Percentiles rank a stretch among this genome's conserved stretches.
phyloP scores from a whole-genome alignment of 1,140 invertebrate genomes.

The Melipona quadrifasciata region DNA sequence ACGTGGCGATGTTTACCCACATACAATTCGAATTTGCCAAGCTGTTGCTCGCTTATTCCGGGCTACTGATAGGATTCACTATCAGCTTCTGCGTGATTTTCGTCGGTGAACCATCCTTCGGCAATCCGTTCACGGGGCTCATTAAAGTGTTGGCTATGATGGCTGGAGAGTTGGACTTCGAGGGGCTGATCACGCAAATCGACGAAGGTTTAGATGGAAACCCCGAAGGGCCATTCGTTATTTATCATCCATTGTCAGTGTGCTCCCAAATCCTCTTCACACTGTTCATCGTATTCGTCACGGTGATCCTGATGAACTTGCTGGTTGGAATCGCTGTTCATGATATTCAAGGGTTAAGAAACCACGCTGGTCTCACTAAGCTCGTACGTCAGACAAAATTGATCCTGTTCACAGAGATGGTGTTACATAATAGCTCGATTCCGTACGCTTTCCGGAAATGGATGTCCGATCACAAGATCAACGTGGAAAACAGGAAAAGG shows the following conservation, averaged over 20 bases:
- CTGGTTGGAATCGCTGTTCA: slow-evolving; percentile 87
- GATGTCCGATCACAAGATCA: slow-evolving; percentile 77
- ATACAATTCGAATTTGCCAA: slow-evolving; percentile 86
- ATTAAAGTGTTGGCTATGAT: slow-evolving; percentile 87
- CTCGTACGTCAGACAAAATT: slow-evolving; percentile 86
- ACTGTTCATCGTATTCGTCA: slow-evolving; percentile 86
- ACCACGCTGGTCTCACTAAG: slow-evolving; percentile 86
- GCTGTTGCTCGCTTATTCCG: slow-evolving; percentile 84
- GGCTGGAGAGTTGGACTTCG: slow-evolving; percentile 87
- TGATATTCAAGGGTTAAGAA: slow-evolving; percentile 86
- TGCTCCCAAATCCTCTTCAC: slow-evolving; percentile 85
- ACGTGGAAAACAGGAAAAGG: slow-evolving; percentile 76
- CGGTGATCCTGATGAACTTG: slow-evolving; percentile 87
- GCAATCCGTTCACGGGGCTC: slow-evolving; percentile 83
- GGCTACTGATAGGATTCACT: slow-evolving; percentile 85
- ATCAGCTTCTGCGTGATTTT: slow-evolving; percentile 87
- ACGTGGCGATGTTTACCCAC: slow-evolving; percentile 87
- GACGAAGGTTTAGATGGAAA: slow-evolving; percentile 54
- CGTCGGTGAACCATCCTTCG: slow-evolving; percentile 84
- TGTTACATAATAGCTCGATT: slow-evolving; percentile 83
- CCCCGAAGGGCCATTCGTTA: slow-evolving; percentile 72
- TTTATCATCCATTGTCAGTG: slow-evolving; percentile 80
- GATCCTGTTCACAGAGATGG: slow-evolving; percentile 86
- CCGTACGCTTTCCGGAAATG: slow-evolving; percentile 79
- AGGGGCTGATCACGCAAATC: slow-evolving; percentile 83